Conservation (phyloP, 2,888 invertebrate genomes). For the Leptogaster cylindrica region DNA sequence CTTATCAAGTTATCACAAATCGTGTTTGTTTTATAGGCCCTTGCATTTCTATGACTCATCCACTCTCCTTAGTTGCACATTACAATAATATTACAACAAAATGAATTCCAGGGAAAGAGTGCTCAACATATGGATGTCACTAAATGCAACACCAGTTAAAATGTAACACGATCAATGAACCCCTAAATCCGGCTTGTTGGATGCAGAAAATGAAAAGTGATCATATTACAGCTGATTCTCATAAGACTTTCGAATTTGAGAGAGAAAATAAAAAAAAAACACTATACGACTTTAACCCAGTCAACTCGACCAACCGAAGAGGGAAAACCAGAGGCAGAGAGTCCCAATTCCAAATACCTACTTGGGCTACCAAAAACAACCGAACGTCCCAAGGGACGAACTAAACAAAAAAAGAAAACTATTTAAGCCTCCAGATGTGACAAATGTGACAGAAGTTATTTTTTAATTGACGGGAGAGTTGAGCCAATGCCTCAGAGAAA, state of each 20-base stretch:
- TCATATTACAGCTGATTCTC: constrained; percentile 31
- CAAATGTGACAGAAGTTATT: constrained; percentile 49
- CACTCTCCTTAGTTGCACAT: too few species aligned
- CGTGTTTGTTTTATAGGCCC: too few species aligned
- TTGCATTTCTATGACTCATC: too few species aligned
- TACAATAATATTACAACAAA: too few species aligned
- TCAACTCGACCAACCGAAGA: too few species aligned
- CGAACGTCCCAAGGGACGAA: constrained; percentile 5
- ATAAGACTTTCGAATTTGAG: constrained; percentile 1
- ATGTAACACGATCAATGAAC: constrained; percentile 22
- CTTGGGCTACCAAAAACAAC: neutral
- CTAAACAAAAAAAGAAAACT: neutral
- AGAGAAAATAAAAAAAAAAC: neutral
- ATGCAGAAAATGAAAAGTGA: constrained; percentile 31
- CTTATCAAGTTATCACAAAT: too few species aligned
- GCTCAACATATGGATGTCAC: neutral
- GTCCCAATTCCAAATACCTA: too few species aligned
- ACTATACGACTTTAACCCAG: neutral
- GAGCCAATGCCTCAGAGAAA: constrained; percentile 35
- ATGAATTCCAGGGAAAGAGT: neutral
- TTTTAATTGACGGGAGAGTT: constrained; percentile 44
- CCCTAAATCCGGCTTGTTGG: neutral
- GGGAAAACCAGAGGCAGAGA: neutral
- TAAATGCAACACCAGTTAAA: neutral
- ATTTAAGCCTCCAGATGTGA: constrained; percentile 37